Conservation (phyloP, 2,888 invertebrate species). For the Eudemis profundana region DNA sequence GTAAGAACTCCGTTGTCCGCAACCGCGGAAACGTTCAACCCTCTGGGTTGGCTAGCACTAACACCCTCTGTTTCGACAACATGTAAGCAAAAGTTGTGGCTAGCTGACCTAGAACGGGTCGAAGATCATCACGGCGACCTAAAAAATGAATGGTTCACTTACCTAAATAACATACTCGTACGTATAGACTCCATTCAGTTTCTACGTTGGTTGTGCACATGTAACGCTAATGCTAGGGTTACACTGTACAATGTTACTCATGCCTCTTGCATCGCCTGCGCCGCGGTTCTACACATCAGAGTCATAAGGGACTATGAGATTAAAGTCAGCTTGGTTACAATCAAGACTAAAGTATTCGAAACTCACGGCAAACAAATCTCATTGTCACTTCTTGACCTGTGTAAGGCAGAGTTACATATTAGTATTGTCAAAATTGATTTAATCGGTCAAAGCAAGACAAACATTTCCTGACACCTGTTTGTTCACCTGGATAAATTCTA, state of each 20-base stretch:
- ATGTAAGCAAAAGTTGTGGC: not conserved
- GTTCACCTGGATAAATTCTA: not conserved
- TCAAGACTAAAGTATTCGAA: constrained; percentile 27
- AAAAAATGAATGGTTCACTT: not conserved
- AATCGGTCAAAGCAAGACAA: not conserved
- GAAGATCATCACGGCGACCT: not conserved
- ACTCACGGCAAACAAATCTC: not conserved
- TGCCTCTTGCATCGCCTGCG: constrained; percentile 16
- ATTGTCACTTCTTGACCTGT: not conserved
- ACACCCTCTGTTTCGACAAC: not conserved
- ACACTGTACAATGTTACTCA: constrained; percentile 19
- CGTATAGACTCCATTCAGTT: not conserved
- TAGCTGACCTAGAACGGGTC: not conserved
- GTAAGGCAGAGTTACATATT: not conserved
- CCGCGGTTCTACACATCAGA: constrained; percentile 19
- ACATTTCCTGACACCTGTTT: not conserved
- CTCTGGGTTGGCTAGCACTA: not conserved
- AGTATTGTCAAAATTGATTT: not conserved
- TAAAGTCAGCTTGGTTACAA: not conserved
- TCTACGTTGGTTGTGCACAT: constrained; percentile 14
- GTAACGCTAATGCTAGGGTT: not conserved
- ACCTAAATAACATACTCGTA: not conserved
- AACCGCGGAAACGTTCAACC: not conserved
- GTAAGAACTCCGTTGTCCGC: not conserved
- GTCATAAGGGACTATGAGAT: not conserved